These are phyloP conservation scores for Progne subis DNA, from an alignment of 2,113 vertebrate species.

Conservation along the genomic window DNA sequence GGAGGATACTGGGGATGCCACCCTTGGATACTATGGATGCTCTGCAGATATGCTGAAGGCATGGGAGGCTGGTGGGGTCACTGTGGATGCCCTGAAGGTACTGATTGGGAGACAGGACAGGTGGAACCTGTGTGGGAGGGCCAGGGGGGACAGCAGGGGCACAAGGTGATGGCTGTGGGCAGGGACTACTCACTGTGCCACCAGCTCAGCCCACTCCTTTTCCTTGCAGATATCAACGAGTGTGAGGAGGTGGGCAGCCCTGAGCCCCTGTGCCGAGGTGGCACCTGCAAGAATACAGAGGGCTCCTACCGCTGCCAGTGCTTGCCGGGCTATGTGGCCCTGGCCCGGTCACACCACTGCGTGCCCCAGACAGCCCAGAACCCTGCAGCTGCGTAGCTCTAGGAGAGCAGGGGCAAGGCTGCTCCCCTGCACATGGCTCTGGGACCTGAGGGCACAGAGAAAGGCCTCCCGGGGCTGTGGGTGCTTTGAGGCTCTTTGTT, in stretches of 20 bases:
- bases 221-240: slow-evolving; percentile 87
- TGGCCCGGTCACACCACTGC: slow-evolving; percentile 83
- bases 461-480: neutral
- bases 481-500: slow-evolving; percentile 6
- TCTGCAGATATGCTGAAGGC: neutral
- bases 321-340: slow-evolving; percentile 80
- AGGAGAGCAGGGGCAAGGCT: neutral
- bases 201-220: neutral
- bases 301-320: slow-evolving; percentile 92
- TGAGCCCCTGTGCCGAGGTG: slow-evolving; percentile 84
- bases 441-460: neutral
- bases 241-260: slow-evolving; percentile 87
- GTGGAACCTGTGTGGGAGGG: neutral
- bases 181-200: neutral
- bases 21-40: neutral
- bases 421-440: neutral
- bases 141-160: neutral
- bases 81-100: neutral
- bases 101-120: neutral
- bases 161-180: neutral
- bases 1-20: neutral
- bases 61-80: neutral
- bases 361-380: slow-evolving; percentile 73
- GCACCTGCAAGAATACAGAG: slow-evolving; percentile 87
- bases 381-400: slow-evolving; percentile 8